Conservation (phyloP, 1,140 invertebrate genomes). For the Stegodyphus mimosarum region DNA sequence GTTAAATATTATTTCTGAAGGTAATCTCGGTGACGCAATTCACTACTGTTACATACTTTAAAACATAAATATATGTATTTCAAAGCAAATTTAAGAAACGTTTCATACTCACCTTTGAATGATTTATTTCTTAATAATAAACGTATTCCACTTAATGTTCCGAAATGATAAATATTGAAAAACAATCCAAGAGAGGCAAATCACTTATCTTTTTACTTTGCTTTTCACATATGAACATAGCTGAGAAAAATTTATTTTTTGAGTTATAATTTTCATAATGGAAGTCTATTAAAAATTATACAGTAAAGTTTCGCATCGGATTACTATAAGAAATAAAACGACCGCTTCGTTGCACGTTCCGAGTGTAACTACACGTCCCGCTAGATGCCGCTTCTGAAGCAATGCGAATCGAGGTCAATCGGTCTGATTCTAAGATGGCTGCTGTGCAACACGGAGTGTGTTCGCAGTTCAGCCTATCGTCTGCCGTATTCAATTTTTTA, state of each 20-base stretch:
- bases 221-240: background rate
- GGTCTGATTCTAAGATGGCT: constrained; percentile 43
- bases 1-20: too few relatives aligned
- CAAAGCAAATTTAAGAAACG: too few relatives aligned
- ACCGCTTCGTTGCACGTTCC: background rate
- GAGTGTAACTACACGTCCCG: constrained; percentile 35
- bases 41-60: too few relatives aligned
- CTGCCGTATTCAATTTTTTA: constrained; percentile 11
- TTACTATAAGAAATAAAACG: constrained; percentile 1
- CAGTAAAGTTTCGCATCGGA: background rate
- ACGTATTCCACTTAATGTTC: background rate
- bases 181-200: constrained; percentile 11
- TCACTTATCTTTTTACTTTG: background rate
- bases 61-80: too few relatives aligned
- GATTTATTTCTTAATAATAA: too few relatives aligned
- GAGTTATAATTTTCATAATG: background rate
- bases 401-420: constrained; percentile 45
- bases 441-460: background rate
- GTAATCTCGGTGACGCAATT: too few relatives aligned
- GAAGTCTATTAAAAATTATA: constrained; percentile 1
- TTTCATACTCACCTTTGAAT: too few relatives aligned
- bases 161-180: constrained; percentile 1
- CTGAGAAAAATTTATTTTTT: background rate
- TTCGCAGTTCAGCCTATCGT: constrained; percentile 2
- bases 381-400: constrained; percentile 49